Conservation (phyloP, 2,797 vertebrate genomes). For the Sebastes glaucus region DNA sequence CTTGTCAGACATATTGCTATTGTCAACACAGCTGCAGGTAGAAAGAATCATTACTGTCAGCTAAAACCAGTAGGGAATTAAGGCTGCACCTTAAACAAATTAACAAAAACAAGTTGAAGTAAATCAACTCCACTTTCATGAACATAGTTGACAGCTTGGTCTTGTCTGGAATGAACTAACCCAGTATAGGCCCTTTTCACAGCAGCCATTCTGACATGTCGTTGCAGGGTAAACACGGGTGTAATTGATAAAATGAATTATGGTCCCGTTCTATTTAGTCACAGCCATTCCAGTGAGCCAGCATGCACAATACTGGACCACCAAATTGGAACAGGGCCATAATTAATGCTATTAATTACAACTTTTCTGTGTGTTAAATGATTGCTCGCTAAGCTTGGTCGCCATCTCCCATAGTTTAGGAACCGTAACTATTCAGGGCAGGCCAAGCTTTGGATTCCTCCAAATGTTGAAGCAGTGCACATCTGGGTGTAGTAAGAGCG, state of each 20-base stretch:
- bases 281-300: background rate
- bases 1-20: slow-evolving; percentile 42
- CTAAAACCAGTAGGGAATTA: slow-evolving; percentile 23
- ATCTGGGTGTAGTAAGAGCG: background rate
- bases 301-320: background rate
- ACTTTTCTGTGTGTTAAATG: background rate
- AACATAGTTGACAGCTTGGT: slow-evolving; percentile 14
- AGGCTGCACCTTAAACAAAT: slow-evolving; percentile 22
- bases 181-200: background rate
- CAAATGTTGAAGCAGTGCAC: background rate
- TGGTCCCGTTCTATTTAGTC: background rate
- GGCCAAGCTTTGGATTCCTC: background rate
- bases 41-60: slow-evolving; percentile 30
- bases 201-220: background rate
- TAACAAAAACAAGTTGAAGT: slow-evolving; percentile 16
- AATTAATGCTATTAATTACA: background rate
- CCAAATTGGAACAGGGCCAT: background rate
- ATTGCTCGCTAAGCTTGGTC: background rate
- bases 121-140: slow-evolving; percentile 24
- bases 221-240: background rate
- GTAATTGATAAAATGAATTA: background rate
- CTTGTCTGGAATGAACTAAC: slow-evolving; percentile 5
- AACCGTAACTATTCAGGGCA: background rate
- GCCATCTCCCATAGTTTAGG: background rate
- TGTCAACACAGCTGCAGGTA: slow-evolving; percentile 47